Evolutionary conservation across 2,113 vertebrate species (phyloP).

Genomic region (Ctenomys sociabilis): DNA sequence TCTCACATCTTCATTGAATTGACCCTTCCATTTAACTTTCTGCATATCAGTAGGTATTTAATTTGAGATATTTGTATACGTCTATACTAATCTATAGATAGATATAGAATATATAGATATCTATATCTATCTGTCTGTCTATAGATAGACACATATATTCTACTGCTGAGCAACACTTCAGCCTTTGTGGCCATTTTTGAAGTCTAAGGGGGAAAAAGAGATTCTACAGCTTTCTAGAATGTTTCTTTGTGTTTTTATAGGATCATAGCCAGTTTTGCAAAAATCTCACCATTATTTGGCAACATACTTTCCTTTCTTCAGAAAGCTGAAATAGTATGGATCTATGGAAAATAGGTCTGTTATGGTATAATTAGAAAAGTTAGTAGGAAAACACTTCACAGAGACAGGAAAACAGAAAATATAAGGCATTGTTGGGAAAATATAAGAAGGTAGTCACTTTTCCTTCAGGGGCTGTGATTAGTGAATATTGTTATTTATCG

Average conservation of each 20-base stretch:
- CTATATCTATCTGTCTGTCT: too few species aligned
- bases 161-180: background rate
- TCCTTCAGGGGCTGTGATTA: background rate
- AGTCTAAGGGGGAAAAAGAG: background rate
- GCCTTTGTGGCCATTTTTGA: background rate
- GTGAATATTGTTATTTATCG: background rate
- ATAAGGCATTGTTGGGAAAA: constrained; percentile 31
- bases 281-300: background rate
- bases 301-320: background rate
- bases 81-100: too few species aligned
- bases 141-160: too few species aligned
- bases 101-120: too few species aligned
- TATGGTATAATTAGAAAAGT: constrained; percentile 31
- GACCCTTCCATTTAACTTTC: constrained; percentile 13
- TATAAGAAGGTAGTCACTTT: background rate
- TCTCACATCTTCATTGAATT: background rate
- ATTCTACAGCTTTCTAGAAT: background rate
- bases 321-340: background rate
- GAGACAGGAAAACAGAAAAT: constrained; percentile 5
- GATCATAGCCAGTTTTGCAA: background rate
- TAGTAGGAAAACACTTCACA: constrained; percentile 21
- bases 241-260: background rate
- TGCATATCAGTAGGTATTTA: constrained; percentile 23
- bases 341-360: constrained; percentile 13
- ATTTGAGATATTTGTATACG: too few species aligned